These are phyloP conservation scores for Bufotes viridis DNA, from an alignment of 2,797 vertebrate genomes.

Conservation along the genomic window DNA sequence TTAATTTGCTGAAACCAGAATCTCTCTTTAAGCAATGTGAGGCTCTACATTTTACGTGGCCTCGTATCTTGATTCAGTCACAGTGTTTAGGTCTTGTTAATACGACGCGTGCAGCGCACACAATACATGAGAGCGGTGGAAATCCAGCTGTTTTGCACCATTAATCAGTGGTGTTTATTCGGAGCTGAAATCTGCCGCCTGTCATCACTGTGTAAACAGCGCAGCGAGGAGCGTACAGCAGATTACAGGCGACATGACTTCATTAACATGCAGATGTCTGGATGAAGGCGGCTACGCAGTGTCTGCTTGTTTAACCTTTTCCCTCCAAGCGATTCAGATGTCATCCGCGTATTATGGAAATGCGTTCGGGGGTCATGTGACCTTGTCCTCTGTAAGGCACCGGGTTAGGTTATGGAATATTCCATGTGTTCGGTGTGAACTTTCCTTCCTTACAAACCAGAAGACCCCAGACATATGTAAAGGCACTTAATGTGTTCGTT, in stretches of 20 bases:
- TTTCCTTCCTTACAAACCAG: too few species aligned
- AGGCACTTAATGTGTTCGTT: too few species aligned
- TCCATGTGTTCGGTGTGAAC: neutral
- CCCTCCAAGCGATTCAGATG: constrained; percentile 5
- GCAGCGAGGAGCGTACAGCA: constrained; percentile 21
- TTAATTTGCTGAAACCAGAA: too few species aligned
- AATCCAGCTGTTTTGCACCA: constrained; percentile 35
- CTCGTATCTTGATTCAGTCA: neutral
- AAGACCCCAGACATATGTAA: too few species aligned
- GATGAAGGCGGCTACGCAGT: constrained; percentile 17
- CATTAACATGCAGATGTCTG: constrained; percentile 43
- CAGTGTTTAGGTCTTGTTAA: neutral
- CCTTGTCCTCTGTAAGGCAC: neutral
- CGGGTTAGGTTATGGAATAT: neutral
- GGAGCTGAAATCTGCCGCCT: constrained; percentile 22
- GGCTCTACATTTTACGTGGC: neutral
- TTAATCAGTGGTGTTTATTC: constrained; percentile 47
- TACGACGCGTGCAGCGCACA: neutral
- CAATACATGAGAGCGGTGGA: neutral
- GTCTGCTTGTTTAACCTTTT: constrained; percentile 41
- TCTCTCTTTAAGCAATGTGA: too few species aligned
- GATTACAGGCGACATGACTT: constrained; percentile 32
- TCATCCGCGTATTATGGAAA: neutral
- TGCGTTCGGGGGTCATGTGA: neutral
- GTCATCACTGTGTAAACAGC: constrained; percentile 42